Percentiles rank a stretch among this genome's conserved stretches.
Conservation (phyloP, 2,113 vertebrate genomes). For the Piaya cayana region DNA sequence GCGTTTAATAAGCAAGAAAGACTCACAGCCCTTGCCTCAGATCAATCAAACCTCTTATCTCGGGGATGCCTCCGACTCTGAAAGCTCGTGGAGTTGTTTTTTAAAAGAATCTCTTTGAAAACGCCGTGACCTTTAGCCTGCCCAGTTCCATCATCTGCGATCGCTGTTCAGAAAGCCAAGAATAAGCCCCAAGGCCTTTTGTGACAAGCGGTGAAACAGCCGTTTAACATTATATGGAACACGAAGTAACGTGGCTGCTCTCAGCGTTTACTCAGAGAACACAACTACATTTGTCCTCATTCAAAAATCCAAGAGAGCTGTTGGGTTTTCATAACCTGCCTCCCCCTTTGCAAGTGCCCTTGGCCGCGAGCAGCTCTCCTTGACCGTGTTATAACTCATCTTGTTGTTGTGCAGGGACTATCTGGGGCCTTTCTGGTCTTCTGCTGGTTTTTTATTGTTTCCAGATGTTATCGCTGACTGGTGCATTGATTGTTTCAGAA, state of each 20-base stretch:
- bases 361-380: not conserved
- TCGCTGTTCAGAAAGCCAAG: not conserved
- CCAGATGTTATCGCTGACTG: not conserved
- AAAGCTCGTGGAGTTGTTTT: not conserved
- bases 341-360: not conserved
- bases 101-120: not conserved
- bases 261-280: not conserved
- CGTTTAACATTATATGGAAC: not conserved
- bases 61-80: not conserved
- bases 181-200: constrained; percentile 7
- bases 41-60: not conserved
- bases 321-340: not conserved
- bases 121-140: not conserved
- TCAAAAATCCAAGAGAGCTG: not conserved
- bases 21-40: not conserved
- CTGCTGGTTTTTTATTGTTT: not conserved
- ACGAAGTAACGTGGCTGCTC: not conserved
- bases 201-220: not conserved
- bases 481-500: not conserved
- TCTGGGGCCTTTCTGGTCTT: not conserved
- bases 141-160: not conserved
- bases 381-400: not conserved
- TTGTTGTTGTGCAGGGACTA: not conserved
- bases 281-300: not conserved
- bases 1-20: not conserved